Base-by-base conservation (phyloP, 2,113 vertebrate genomes). In the Urocynchramus pylzowi region DNA sequence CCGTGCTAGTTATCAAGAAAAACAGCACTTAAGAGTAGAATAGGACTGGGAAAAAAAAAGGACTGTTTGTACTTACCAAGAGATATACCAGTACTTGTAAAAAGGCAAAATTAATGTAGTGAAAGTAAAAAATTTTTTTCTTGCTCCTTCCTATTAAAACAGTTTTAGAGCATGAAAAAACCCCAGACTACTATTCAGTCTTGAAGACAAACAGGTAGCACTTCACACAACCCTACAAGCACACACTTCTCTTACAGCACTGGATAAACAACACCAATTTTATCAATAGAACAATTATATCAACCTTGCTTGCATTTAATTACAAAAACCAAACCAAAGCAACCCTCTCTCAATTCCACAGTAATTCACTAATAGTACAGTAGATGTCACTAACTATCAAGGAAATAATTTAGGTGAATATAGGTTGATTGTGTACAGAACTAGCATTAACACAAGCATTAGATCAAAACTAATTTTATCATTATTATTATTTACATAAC, bases 331-430 rank as follows among this genome's bases (percentile, higher is more conserved):
- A 64, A 85, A 73, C 3, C 8, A 61, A n/a, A 70, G 13, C 30
- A 47, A 20, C 3, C 7, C 10, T 37, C 20, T 56, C 53, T 68
- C 54, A 59, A 42, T 89, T 85, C 15, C 60, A 64, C 3, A 93
- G 97, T 77, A 98, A 95, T 97, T 92, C 77, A 84, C 90, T 95
- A 94, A 89, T 67, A 13, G 44, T 11, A 97, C 98, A 98, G 97
- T 94, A 98, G 98, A 96, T 98, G 98, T 98, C 97, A 97, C 75
- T 87, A 97, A 82, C 93, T 50, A 89, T 35, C 95, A 98, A 97
- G 77, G n/a, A 93, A 97, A 84, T 93, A 60, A 94, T 94, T 96
- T 50, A 92, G 60, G 30, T 89, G 65, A 75, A 5, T 16, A 31
- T 45, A 7, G 1, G 23, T 26, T 68, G 63, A 71, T 26, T 74